Evolutionary conservation across 2,888 invertebrate species (phyloP).

Genomic region (Heliothis peltigera): DNA sequence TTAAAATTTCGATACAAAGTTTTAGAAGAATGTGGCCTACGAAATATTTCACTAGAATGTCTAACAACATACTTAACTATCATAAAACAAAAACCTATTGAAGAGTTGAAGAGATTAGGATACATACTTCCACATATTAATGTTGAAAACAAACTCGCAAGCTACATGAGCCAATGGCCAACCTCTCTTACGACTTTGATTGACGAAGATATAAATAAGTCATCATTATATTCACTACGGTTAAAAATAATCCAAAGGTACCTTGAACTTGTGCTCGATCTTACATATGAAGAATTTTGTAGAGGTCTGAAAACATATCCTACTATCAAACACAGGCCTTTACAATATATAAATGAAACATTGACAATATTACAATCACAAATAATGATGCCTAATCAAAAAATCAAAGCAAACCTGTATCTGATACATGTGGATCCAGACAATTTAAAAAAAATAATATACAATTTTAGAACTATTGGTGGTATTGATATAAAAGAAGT

Average conservation of each 20-base stretch:
- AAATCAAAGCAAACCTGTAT: conserved; percentile 85
- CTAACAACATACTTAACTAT: conserved; percentile 75
- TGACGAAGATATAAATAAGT: conserved; percentile 74
- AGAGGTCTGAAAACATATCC: conserved; percentile 83
- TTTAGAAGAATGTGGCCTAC: conserved; percentile 83
- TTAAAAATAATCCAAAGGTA: conserved; percentile 85
- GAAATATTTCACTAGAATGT: conserved; percentile 66
- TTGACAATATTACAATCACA: conserved; percentile 77
- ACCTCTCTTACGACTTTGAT: conserved; percentile 84
- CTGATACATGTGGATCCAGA: conserved; percentile 83
- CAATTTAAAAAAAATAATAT: conserved; percentile 80
- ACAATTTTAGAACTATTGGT: conserved; percentile 76
- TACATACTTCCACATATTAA: conserved; percentile 72
- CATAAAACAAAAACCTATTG: conserved; percentile 77
- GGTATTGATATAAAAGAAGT: conserved; percentile 85
- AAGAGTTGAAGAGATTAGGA: conserved; percentile 73
- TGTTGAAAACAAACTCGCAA: conserved; percentile 83
- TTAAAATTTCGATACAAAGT: conserved; percentile 79
- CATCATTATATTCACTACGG: conserved; percentile 75
- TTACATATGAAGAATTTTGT: conserved; percentile 79
- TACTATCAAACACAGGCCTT: conserved; percentile 84
- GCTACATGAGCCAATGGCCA: conserved; percentile 85
- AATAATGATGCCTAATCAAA: conserved; percentile 77
- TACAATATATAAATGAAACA: conserved; percentile 80
- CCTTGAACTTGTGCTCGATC: conserved; percentile 81